A percentile compares a stretch with the other conserved stretches of the same genome.
These are phyloP conservation scores for Aramus guarauna DNA, from an alignment of 2,113 vertebrate genomes.

Conservation along the genomic window DNA sequence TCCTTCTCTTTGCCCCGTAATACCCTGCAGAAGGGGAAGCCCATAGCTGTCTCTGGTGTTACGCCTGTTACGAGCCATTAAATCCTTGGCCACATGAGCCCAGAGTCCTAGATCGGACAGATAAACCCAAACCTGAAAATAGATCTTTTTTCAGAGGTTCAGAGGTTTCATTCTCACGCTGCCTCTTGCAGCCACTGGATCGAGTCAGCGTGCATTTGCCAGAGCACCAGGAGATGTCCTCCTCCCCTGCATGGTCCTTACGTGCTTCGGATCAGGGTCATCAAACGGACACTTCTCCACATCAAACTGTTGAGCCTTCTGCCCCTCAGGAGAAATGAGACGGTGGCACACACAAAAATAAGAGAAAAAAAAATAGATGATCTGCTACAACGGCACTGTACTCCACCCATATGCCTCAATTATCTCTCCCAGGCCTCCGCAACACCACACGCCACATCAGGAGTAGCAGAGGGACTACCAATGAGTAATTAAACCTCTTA, in stretches of 20 bases:
- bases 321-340: neutral
- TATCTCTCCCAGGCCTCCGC: constrained; percentile 52
- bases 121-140: neutral
- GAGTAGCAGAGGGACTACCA: constrained; percentile 20
- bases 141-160: neutral
- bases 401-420: constrained; percentile 62
- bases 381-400: neutral
- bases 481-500: constrained; percentile 27
- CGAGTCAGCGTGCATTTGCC: accelerated
- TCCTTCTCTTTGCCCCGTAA: neutral
- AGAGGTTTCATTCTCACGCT: neutral
- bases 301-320: neutral
- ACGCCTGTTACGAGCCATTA: neutral
- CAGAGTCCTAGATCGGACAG: neutral
- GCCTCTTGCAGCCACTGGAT: neutral
- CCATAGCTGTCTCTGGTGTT: neutral
- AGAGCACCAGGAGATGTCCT: neutral
- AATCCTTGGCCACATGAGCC: neutral
- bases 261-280: neutral
- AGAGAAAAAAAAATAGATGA: neutral
- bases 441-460: constrained; percentile 41
- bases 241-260: neutral
- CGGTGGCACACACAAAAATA: neutral
- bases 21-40: neutral
- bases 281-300: neutral